phyloP scores from a whole-genome alignment of 1,140 invertebrate genomes.

The Cotesia typhae region DNA sequence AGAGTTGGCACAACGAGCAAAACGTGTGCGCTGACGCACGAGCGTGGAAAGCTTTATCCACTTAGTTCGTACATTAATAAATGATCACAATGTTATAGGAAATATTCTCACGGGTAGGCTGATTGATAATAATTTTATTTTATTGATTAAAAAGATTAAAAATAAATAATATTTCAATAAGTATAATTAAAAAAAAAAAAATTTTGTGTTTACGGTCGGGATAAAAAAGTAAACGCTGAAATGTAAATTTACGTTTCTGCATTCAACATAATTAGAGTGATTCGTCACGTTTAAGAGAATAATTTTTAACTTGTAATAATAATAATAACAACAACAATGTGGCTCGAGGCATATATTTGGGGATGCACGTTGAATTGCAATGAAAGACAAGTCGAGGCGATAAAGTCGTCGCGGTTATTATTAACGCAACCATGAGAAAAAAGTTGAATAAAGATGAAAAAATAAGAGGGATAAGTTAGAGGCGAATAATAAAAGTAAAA shows the following conservation, averaged over 20 bases:
- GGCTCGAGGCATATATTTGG: constrained; percentile 11
- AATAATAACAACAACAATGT: constrained; percentile 22
- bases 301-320: background rate
- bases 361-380: constrained; percentile 9
- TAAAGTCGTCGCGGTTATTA: constrained; percentile 38
- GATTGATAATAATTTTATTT: no score
- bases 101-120: no score
- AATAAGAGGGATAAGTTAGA: constrained; percentile 1
- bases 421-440: constrained; percentile 13
- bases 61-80: no score
- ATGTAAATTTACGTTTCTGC: constrained; percentile 12
- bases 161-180: no score
- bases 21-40: no score
- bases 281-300: constrained; percentile 35
- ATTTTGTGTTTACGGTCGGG: no score
- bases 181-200: no score
- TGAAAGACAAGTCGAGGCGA: constrained; percentile 29
- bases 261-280: constrained; percentile 31
- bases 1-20: no score
- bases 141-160: no score
- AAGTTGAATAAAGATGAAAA: no score
- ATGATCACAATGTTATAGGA: no score
- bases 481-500: background rate
- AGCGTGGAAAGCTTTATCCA: no score
- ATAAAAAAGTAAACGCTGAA: background rate